Evolutionary conservation across 2,113 vertebrate genomes (phyloP).

Genomic region (Paradoxurus hermaphroditus): DNA sequence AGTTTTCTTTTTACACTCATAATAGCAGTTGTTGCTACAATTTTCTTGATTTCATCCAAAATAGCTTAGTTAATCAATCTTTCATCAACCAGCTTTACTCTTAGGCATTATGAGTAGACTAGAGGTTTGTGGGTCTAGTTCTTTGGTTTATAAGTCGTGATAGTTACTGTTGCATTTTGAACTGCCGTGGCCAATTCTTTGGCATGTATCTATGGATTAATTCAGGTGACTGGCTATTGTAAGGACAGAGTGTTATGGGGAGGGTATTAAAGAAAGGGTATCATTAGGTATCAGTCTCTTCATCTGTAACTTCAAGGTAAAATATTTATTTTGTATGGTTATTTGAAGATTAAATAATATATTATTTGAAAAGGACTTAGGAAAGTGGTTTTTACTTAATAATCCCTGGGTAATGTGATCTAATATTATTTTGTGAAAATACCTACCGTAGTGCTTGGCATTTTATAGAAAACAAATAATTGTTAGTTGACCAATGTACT

Average conservation of each 20-base stretch:
- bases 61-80: background rate
- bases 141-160: background rate
- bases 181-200: background rate
- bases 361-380: background rate
- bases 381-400: background rate
- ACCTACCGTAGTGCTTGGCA: background rate
- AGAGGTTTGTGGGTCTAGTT: background rate
- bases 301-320: background rate
- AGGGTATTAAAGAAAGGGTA: background rate
- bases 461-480: background rate
- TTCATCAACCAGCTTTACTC: background rate
- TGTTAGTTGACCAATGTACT: background rate
- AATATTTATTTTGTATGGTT: background rate
- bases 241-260: background rate
- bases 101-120: background rate
- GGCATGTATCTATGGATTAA: background rate
- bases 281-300: background rate
- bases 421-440: background rate
- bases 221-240: background rate
- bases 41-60: conserved; percentile 18
- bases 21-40: background rate
- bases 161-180: background rate
- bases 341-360: background rate
- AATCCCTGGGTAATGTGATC: background rate
- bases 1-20: background rate